Evolutionary conservation across 2,113 vertebrate species (phyloP).

Genomic region (Polypterus bichir): DNA sequence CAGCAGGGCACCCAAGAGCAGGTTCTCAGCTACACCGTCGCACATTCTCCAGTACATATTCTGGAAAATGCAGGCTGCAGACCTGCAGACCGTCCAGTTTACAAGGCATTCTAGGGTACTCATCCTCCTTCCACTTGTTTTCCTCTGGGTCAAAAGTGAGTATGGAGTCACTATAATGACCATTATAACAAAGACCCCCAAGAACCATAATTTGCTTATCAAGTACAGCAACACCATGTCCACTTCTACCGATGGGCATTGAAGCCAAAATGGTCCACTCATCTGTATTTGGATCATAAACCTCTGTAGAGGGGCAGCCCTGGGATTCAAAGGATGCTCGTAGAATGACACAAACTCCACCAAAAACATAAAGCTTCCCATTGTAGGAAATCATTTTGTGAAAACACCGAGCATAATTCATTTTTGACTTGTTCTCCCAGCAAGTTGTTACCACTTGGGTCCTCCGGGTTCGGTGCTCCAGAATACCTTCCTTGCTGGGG

Average conservation of each 20-base stretch:
- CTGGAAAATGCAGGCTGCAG: constrained; percentile 93
- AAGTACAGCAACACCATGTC: constrained; percentile 89
- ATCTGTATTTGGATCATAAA: constrained; percentile 87
- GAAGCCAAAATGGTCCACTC: constrained; percentile 97
- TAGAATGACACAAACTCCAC: constrained; percentile 91
- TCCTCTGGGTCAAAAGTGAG: constrained; percentile 95
- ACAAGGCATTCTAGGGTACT: constrained; percentile 97
- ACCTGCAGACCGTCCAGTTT: constrained; percentile 97
- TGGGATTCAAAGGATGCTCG: constrained; percentile 96
- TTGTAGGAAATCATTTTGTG: constrained; percentile 98
- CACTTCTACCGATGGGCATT: constrained; percentile 97
- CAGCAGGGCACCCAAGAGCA: constrained; percentile 9
- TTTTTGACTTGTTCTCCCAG: constrained; percentile 98
- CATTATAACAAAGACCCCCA: constrained; percentile 94
- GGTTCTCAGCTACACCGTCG: constrained; percentile 78
- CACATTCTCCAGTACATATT: constrained; percentile 90
- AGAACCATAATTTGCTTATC: constrained; percentile 98
- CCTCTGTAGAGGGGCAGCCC: constrained; percentile 94
- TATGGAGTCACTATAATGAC: constrained; percentile 97
- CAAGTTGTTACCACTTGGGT: constrained; percentile 79
- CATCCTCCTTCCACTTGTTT: constrained; percentile 98
- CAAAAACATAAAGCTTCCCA: constrained; percentile 95
- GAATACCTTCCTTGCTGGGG: constrained; percentile 77
- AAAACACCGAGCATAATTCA: constrained; percentile 98
- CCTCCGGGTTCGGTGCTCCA: constrained; percentile 73